A percentile compares a stretch with the other conserved stretches of the same genome.
These are phyloP conservation scores for Brachionus paranguensis DNA, from an alignment of 1,140 invertebrate species.

Conservation along the genomic window DNA sequence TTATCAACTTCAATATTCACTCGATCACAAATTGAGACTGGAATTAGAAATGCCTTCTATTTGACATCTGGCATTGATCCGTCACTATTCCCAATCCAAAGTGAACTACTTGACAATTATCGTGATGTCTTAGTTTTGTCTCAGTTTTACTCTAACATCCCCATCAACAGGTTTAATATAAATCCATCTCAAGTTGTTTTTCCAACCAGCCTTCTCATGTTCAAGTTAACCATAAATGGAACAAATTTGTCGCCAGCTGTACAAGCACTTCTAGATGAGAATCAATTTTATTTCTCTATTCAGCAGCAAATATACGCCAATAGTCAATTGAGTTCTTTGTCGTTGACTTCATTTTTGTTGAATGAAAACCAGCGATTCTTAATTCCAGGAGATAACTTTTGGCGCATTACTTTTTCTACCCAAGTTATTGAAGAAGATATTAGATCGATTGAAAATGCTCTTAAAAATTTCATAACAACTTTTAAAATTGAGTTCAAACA, in stretches of 20 bases:
- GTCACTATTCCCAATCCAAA: not conserved
- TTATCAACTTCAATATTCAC: not conserved
- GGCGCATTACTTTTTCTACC: not conserved
- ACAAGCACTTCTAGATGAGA: not conserved
- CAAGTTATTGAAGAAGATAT: not conserved
- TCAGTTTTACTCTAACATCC: not conserved
- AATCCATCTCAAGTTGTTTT: not conserved
- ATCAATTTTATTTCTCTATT: conserved; percentile 13
- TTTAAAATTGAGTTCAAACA: not conserved
- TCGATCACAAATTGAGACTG: not conserved
- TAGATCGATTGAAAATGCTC: not conserved
- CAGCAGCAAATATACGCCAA: not conserved
- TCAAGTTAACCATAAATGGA: not conserved
- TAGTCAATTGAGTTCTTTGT: not conserved
- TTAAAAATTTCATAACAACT: not conserved
- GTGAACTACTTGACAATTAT: not conserved
- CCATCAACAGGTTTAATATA: not conserved
- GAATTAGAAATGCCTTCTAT: not conserved
- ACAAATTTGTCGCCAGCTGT: not conserved
- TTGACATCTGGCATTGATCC: not conserved
- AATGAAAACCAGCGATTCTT: not conserved
- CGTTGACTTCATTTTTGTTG: not conserved
- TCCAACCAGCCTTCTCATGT: not conserved
- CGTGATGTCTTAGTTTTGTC: not conserved
- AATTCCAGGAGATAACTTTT: not conserved